Base-by-base conservation (phyloP, 1,140 invertebrate genomes). In the Drosophila gunungcola region DNA sequence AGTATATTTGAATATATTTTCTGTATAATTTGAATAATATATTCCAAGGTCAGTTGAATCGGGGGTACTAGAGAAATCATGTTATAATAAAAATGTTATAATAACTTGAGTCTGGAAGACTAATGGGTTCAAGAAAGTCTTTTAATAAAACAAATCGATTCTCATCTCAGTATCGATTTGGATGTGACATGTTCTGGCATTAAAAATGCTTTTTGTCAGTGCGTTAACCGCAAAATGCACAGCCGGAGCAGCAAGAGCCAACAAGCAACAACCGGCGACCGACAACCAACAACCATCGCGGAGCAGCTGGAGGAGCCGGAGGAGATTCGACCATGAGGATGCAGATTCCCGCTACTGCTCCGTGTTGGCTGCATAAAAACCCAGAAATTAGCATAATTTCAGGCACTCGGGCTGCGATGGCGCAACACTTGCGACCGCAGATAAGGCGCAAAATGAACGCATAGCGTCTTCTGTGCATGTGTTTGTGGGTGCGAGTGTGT, bases 321-420 rank as follows among this genome's bases (percentile, higher is more conserved):
- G 63, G 42, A 51, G 55, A 56, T 70, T 70, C 51, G 64, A 36
- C 52, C 55, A 77, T 77, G 60, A 57, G 65, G 63, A 79, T 85
- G 77, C 62, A 80, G 73, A 80, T 64, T 80, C 74, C 73, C 34
- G 64, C 46, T 65, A 46, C 64, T 52, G 81, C 63, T 77, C 32
- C 62, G 75, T 80, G 77, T 76, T 76, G 72, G 68, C 57, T 79
- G 75, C 83, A 86, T 82, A 83, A 88, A 86, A 82, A 73, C 75
- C 75, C 69, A 83, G 75, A 83, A 86, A 86, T 88, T 86, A 88
- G 83, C 83, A 86, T 86, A 86, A 88, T 86, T 83, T 86, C 79
- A 79, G 77, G 73, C 65, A 73, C 75, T 83, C 80, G 48, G 60
- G 75, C 81, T 49, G 69, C 62, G 75, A 79, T 81, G 73, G 74